phyloP scores from a whole-genome alignment of 2,797 vertebrate genomes.

The Scleropages formosus region DNA sequence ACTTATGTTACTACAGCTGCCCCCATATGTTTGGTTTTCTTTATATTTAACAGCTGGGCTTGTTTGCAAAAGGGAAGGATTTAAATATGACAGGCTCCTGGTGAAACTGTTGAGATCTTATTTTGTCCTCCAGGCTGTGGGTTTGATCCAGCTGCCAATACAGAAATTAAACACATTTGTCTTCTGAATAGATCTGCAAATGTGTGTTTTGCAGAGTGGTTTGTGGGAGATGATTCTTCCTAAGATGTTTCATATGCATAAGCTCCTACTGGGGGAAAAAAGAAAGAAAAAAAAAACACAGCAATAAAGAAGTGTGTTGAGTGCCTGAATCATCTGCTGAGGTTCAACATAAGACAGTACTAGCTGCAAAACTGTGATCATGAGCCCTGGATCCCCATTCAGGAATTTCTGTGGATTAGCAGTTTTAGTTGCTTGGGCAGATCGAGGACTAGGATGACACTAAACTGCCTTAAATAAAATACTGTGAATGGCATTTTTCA shows the following conservation, averaged over 20 bases:
- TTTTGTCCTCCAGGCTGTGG: slow-evolving; percentile 26
- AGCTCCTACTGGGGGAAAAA: neutral
- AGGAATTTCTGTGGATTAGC: slow-evolving; percentile 14
- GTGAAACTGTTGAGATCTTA: slow-evolving; percentile 20
- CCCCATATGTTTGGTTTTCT: slow-evolving; percentile 47
- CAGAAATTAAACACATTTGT: slow-evolving; percentile 45
- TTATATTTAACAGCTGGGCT: slow-evolving; percentile 49
- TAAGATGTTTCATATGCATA: slow-evolving; percentile 31
- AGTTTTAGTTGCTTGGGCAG: neutral
- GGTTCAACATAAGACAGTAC: neutral
- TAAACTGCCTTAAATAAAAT: neutral
- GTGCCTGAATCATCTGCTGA: neutral
- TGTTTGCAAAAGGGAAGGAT: slow-evolving; percentile 22
- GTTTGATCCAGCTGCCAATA: slow-evolving; percentile 45
- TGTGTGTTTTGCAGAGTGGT: slow-evolving; percentile 13
- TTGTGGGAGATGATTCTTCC: slow-evolving; percentile 40
- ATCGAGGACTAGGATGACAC: neutral
- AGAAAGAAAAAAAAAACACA: too few relatives aligned
- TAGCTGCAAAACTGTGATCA: neutral
- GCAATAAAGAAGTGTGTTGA: too few relatives aligned
- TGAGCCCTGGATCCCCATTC: neutral
- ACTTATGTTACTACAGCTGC: slow-evolving; percentile 25
- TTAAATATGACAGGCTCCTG: slow-evolving; percentile 30
- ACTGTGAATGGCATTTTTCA: too few relatives aligned
- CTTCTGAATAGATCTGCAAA: slow-evolving; percentile 26